Base-by-base conservation (phyloP, 2,113 vertebrate species). In the Loxodonta africana region DNA sequence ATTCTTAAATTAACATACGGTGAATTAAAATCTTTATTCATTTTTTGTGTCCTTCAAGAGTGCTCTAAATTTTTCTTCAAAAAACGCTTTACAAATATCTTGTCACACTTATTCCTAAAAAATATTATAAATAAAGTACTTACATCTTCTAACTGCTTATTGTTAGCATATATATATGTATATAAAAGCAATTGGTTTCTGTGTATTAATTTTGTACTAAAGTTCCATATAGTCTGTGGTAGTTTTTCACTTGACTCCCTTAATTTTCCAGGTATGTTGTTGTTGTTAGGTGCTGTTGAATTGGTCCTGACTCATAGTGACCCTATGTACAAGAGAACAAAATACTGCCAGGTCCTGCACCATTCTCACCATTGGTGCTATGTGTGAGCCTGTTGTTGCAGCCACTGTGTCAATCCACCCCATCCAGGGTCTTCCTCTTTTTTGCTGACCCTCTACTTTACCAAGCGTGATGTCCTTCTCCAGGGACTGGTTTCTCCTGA, bases 21-120 rank as follows among this genome's bases (percentile, higher is more conserved):
- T 82, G n/a, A 95, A 95, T 30, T 76, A 41, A 48, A 15, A 86
- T 63, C 17, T 90, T 74, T 30, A 65, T 9, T 90, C 93, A 33
- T 30, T 26, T 71, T 73, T 41, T 48, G 21, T 26, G 33, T 60
- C 48, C 12, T 88, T 83, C 14, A 73, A 57, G 4, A 69, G 11
- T n/a, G 18, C 89, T 87, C 53, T 21, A 90, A 81, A 74, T 57
- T 53, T 51, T 87, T 86, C 87, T 11, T 74, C 41, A 86, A 6
- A 48, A 12, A 57, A 48, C 2, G n/a, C 51, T 60, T 91, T 82
- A 3, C 12, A 88, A 25, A 93, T 74, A 63, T 6, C 44, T 63
- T 86, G n/a, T 67, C 77, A 85, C n/a, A 41, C 11, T 78, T 71
- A 74, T 30, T 91, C 46, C 37, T 73, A 26, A 28, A 12, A 12